A percentile compares a stretch with the other conserved stretches of the same genome.
Evolutionary conservation across 2,888 invertebrate genomes (phyloP).

Genomic region (Thereva unica): DNA sequence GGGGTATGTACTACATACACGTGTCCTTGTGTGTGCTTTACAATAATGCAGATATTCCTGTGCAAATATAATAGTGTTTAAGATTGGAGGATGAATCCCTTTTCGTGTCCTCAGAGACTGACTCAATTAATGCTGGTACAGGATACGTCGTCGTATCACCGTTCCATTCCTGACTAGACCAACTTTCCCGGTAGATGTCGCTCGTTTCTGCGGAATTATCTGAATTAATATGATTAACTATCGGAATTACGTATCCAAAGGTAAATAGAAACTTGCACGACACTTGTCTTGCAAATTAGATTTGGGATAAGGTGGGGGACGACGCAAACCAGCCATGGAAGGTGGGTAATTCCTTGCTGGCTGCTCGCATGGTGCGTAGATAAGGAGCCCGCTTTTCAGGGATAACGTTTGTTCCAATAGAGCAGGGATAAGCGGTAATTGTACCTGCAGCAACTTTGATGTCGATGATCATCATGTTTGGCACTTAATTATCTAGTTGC

Average conservation of each 20-base stretch:
- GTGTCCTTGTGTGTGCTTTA: neutral
- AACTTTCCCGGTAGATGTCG: constrained; percentile 16
- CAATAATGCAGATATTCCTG: constrained; percentile 26
- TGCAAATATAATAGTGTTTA: constrained; percentile 19
- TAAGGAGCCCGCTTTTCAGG: constrained; percentile 15
- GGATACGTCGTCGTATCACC: neutral
- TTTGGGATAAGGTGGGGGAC: constrained; percentile 25
- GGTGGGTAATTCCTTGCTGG: constrained; percentile 4
- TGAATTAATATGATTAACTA: constrained; percentile 40
- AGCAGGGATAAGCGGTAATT: too few species aligned
- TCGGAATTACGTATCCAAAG: constrained; percentile 35
- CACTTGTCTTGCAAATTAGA: constrained; percentile 38
- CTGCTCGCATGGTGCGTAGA: constrained; percentile 4
- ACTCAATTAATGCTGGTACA: constrained; percentile 16
- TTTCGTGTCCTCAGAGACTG: neutral
- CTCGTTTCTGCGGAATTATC: constrained; percentile 14
- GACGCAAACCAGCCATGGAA: neutral
- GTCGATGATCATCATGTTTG: too few species aligned
- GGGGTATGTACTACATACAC: neutral
- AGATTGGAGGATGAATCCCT: neutral
- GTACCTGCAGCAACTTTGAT: too few species aligned
- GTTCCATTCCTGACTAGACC: neutral
- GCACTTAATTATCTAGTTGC: too few species aligned
- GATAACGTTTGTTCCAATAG: too few species aligned
- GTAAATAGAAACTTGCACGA: constrained; percentile 30